Evolutionary conservation across 2,888 invertebrate species (phyloP), one percentile per base, ranked within the genome.

Genomic region (Eupithecia dodoneata): DNA sequence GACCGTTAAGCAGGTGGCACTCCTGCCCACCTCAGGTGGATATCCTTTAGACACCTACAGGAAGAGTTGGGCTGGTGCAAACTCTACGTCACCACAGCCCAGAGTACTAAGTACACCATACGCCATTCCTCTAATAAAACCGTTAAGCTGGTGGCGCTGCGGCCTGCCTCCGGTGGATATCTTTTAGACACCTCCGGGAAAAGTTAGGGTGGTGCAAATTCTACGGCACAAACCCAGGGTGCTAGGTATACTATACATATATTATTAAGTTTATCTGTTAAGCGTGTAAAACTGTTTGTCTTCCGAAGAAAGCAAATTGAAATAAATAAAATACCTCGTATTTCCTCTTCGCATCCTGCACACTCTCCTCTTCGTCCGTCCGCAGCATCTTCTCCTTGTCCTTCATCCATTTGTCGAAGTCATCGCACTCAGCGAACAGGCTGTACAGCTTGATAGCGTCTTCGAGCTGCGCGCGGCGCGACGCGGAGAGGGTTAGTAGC

Each of bases 371-470:
- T 80, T 99, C 99, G 72, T 98, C 98, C 4, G 97, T 96, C 69
- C 97, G 95, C 75, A 99, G 95, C 95, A 99, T 96, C 87, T 97
- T 97, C 89, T 99, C 99, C 92, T 99, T 99, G 82, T 99, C 99
- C 85, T 97, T 97, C 92, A 99, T 99, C 99, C 99, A 99, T 84
- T 97, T 97, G 91, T 99, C 99, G 89, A 99, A 99, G 92, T 99
- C 99, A 86, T 99, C 99, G 91, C 99, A 99, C 89, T 99, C 99
- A 12, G 98, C 97, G 93, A 98, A 99, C 95, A 99, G 99, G 74
- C 97, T 97, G 93, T 98, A 99, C 76, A 99, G 94, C 84, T 98
- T 96, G 84, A 99, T 98, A 0, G 99, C 98, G 88, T 99, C 99
- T 84, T 98, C 98, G 5, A 99, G 95, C 63, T 98, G 96, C 0